phyloP scores from a whole-genome alignment of 2,888 invertebrate genomes.

The Tiliacea citrago region DNA sequence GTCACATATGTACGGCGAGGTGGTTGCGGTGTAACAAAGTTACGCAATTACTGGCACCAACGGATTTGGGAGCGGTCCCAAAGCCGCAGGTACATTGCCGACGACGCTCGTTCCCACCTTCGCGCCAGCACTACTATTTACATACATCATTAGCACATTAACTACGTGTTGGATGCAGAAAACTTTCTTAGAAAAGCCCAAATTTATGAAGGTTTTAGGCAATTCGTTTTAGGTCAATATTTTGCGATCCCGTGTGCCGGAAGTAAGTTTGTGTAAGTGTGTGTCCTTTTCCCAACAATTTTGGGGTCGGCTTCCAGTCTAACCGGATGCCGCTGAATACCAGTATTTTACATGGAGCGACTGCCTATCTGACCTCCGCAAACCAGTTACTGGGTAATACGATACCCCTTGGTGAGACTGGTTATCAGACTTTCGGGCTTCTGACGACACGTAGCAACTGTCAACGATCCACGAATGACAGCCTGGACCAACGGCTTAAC shows the following conservation, averaged over 20 bases:
- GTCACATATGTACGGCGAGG: constrained; percentile 62
- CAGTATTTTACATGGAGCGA: too few species aligned
- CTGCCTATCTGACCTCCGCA: too few species aligned
- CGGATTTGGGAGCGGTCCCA: constrained; percentile 68
- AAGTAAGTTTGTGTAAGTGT: too few species aligned
- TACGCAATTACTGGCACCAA: constrained; percentile 72
- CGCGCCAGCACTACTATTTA: constrained; percentile 49
- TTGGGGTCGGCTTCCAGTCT: too few species aligned
- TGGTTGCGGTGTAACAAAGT: constrained; percentile 71
- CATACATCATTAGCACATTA: constrained; percentile 65
- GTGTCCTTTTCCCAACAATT: too few species aligned
- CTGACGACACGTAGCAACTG: too few species aligned
- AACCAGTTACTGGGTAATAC: too few species aligned
- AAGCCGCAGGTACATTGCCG: constrained; percentile 68
- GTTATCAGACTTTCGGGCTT: too few species aligned
- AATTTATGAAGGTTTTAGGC: neutral
- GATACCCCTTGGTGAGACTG: too few species aligned
- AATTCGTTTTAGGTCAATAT: neutral
- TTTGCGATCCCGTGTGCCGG: neutral
- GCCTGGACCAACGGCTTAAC: too few species aligned
- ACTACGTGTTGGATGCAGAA: constrained; percentile 22
- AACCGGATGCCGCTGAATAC: too few species aligned
- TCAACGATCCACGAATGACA: too few species aligned
- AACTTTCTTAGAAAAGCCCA: constrained; percentile 20
- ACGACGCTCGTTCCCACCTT: constrained; percentile 51